Conservation (phyloP, 2,888 invertebrate genomes). For the Yponomeuta cagnagella region DNA sequence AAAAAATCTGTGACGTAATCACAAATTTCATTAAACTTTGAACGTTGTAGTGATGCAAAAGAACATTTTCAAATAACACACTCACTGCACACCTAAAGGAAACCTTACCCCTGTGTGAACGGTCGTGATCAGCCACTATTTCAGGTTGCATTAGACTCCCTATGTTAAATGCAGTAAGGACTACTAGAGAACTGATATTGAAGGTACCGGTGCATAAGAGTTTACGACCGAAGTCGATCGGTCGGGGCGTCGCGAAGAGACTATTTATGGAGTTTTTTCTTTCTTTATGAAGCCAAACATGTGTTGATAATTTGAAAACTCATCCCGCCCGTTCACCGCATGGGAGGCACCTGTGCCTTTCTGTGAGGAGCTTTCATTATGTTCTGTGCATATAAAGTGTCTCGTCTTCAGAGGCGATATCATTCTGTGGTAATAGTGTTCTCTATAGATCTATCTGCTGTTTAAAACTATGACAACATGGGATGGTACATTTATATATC, state of each 20-base stretch:
- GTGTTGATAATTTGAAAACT: constrained; percentile 49
- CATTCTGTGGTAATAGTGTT: background rate
- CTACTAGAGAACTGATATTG: constrained; percentile 24
- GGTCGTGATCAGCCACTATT: constrained; percentile 26
- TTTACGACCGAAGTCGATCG: constrained; percentile 59
- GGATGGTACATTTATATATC: no score
- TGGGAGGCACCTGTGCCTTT: constrained; percentile 14
- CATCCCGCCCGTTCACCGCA: constrained; percentile 30
- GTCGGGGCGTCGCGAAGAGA: constrained; percentile 48
- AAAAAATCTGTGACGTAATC: background rate
- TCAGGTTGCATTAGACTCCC: background rate
- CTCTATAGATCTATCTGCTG: no score
- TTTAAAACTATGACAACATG: no score
- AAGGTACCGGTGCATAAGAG: constrained; percentile 46
- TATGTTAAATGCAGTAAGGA: background rate
- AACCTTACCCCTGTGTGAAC: constrained; percentile 43
- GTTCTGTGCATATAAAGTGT: background rate
- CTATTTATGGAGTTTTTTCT: constrained; percentile 57
- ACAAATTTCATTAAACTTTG: background rate
- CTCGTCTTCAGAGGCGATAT: background rate
- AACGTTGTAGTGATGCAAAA: background rate
- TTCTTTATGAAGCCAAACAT: constrained; percentile 36
- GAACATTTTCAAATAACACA: background rate
- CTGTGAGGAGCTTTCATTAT: background rate
- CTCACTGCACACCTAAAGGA: constrained; percentile 21